These are phyloP conservation scores for Acronicta leporina DNA, from an alignment of 2,888 invertebrate species.

Conservation along the genomic window DNA sequence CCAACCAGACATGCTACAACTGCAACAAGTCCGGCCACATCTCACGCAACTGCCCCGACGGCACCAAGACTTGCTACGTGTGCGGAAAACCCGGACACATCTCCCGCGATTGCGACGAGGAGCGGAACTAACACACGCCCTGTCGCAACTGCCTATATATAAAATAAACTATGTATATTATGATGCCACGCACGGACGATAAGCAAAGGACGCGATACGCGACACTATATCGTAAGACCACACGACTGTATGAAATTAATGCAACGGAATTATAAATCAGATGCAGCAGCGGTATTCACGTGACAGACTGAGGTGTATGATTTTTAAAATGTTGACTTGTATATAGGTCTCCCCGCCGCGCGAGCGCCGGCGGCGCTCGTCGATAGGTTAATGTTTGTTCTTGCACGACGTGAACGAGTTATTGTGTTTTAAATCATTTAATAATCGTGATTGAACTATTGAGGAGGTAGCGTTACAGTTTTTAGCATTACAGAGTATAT, in stretches of 20 bases:
- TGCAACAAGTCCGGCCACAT: conserved; percentile 98
- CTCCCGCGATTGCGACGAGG: conserved; percentile 96
- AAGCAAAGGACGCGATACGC: conserved; percentile 87
- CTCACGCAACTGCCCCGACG: conserved; percentile 95
- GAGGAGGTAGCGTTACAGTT: conserved; percentile 89
- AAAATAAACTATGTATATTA: conserved; percentile 84
- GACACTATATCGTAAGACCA: conserved; percentile 81
- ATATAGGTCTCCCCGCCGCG: conserved; percentile 78
- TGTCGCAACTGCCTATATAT: conserved; percentile 64
- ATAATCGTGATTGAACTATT: conserved; percentile 88
- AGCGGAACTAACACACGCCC: conserved; percentile 88
- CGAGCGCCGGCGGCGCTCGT: conserved; percentile 62
- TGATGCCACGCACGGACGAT: conserved; percentile 88
- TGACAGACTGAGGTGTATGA: conserved; percentile 80
- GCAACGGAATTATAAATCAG: conserved; percentile 84
- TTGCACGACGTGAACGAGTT: conserved; percentile 85
- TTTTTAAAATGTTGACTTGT: conserved; percentile 85
- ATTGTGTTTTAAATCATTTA: conserved; percentile 89
- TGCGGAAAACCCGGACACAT: conserved; percentile 97
- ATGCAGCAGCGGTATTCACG: conserved; percentile 71
- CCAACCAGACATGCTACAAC: conserved; percentile 96
- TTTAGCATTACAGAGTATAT: conserved; percentile 90
- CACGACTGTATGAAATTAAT: conserved; percentile 81
- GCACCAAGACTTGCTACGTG: conserved; percentile 96
- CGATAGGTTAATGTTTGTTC: conserved; percentile 86